Conservation (phyloP, 2,113 vertebrate species). For the Chaenogobius annularis region DNA sequence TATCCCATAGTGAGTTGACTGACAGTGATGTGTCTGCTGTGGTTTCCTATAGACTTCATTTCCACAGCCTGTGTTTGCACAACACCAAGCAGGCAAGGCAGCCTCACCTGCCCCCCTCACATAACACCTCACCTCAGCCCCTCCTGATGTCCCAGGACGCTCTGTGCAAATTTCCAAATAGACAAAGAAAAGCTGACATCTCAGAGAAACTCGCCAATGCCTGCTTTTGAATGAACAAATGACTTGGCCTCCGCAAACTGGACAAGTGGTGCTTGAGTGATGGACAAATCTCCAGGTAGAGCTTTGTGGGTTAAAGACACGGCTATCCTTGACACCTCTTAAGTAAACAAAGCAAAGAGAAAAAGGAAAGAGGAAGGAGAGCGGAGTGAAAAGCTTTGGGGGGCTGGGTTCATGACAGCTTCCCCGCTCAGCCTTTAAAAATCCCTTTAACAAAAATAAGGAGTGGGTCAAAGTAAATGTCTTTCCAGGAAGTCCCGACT, state of each 20-base stretch:
- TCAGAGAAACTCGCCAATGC: conserved; percentile 19
- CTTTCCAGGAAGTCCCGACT: conserved; percentile 66
- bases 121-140: conserved; percentile 22
- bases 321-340: conserved; percentile 52
- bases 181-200: conserved; percentile 15
- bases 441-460: conserved; percentile 50
- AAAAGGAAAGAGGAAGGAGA: conserved; percentile 33
- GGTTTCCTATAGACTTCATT: conserved; percentile 51
- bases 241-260: conserved; percentile 12
- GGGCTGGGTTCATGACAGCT: conserved; percentile 51
- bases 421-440: conserved; percentile 57
- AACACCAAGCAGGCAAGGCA: conserved; percentile 45
- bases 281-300: conserved; percentile 44
- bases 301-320: conserved; percentile 52
- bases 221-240: conserved; percentile 29
- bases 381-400: conserved; percentile 47
- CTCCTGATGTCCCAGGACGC: background rate
- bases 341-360: conserved; percentile 48
- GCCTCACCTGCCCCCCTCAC: conserved; percentile 47
- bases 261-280: conserved; percentile 42
- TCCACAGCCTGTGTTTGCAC: conserved; percentile 64
- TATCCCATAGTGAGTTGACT: conserved; percentile 56
- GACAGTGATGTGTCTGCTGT: conserved; percentile 57
- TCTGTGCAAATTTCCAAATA: conserved; percentile 1
- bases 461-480: conserved; percentile 55